A percentile compares a stretch with the other conserved stretches of the same genome.
Evolutionary conservation across 2,797 vertebrate species (phyloP).

Genomic region (Thunnus albacares): DNA sequence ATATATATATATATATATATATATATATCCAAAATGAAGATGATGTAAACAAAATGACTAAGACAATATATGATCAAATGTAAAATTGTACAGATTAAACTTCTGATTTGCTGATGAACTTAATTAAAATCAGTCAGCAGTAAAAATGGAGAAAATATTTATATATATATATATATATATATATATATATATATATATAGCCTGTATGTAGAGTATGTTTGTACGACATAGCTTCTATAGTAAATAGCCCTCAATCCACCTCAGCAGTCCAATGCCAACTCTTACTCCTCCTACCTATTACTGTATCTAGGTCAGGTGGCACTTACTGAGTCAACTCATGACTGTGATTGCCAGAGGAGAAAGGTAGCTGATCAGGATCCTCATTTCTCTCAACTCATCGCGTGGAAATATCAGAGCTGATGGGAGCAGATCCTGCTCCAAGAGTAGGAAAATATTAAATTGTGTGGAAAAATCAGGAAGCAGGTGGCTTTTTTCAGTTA

Average conservation of each 20-base stretch:
- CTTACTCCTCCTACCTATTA: slow-evolving; percentile 29
- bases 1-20: no score
- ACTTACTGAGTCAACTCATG: slow-evolving; percentile 77
- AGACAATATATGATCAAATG: background rate
- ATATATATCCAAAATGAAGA: background rate
- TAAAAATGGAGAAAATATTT: background rate
- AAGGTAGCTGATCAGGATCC: slow-evolving; percentile 62
- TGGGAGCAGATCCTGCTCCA: slow-evolving; percentile 20
- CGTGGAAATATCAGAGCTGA: slow-evolving; percentile 49
- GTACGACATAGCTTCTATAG: background rate
- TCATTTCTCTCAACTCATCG: slow-evolving; percentile 55
- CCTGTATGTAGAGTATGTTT: background rate
- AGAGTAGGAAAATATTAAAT: slow-evolving; percentile 17
- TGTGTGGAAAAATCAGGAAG: slow-evolving; percentile 22
- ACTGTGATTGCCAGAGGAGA: slow-evolving; percentile 66
- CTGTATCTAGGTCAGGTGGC: slow-evolving; percentile 74
- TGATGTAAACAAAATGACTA: background rate
- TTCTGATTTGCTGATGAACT: slow-evolving; percentile 12
- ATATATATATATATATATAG: no score
- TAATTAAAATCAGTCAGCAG: slow-evolving; percentile 2
- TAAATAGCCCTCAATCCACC: slow-evolving; percentile 30
- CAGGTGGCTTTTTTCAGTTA: background rate
- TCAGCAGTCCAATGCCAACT: slow-evolving; percentile 15
- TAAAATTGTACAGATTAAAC: background rate
- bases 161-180: no score